Evolutionary conservation across 2,797 vertebrate genomes (phyloP).

Genomic region (Pteropus rufus): DNA sequence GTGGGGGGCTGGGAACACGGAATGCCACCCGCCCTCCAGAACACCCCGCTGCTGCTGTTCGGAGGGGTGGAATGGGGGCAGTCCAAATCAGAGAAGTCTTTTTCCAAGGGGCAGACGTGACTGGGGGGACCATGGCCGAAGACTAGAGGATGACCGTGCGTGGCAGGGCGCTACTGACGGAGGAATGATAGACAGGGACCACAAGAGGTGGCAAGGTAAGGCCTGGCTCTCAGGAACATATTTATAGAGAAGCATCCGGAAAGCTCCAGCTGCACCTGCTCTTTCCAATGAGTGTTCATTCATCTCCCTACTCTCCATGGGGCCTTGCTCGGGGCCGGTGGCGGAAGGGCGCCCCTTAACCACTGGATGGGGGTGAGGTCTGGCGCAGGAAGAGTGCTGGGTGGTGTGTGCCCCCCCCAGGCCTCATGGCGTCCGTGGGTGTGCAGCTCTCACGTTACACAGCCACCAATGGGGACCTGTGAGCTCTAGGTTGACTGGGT

Average conservation of each 20-base stretch:
- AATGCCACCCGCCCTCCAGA: too few relatives aligned
- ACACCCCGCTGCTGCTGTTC: rapidly evolving
- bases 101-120: slow-evolving; percentile 89
- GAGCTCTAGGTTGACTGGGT: background rate
- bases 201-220: slow-evolving; percentile 78
- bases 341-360: background rate
- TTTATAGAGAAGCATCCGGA: background rate
- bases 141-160: slow-evolving; percentile 88
- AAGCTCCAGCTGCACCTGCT: background rate
- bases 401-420: background rate
- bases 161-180: slow-evolving; percentile 75
- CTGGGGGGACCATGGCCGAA: slow-evolving; percentile 91
- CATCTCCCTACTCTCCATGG: background rate
- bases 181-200: slow-evolving; percentile 76
- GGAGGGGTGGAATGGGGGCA: background rate
- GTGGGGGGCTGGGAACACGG: background rate
- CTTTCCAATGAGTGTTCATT: background rate
- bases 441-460: too few relatives aligned
- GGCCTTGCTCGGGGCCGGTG: background rate
- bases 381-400: background rate
- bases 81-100: slow-evolving; percentile 46
- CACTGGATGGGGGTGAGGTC: background rate
- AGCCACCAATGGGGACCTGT: too few relatives aligned
- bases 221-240: rapidly evolving
- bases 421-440: too few relatives aligned